Evolutionary conservation across 2,888 invertebrate genomes (phyloP), one percentile per base, ranked within the genome.

Genomic region (Apamea crenata): DNA sequence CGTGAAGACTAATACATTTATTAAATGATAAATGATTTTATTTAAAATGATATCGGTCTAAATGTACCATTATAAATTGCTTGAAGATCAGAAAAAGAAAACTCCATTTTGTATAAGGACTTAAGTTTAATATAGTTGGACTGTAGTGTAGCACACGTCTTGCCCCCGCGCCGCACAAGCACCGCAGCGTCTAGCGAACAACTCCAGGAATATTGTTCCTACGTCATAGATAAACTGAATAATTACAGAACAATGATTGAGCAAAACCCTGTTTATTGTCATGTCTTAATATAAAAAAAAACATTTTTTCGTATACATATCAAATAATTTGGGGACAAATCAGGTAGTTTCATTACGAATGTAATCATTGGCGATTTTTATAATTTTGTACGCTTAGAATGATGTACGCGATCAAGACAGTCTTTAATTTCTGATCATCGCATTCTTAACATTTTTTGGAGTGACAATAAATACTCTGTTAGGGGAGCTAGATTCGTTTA

Each of bases 271-370:
- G 89, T 87, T 88, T 82, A 85, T 82, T 85, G 85, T 89, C 85
- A 85, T 84, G 83, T 84, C 77, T 81, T 88, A 77, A 82, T 80
- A 78, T 81, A 74, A 84, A 66, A 80, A 14, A 83, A 66, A 80
- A 90, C 90, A 93, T 93, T 94, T 91, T 94, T 94, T 94, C 92
- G 91, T 93, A 93, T 94, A 96, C 96, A 96, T 96, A 96, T 96
- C 96, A 95, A 93, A 92, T 92, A 86, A 91, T 92, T 93, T 91
- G 89, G 90, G 89, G 91, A 91, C 91, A 92, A 91, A 89, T 90
- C 89, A 87, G 78, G 79, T 88, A 89, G 87, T 87, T 90, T 90
- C 87, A 89, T 90, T 82, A 84, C 80, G 69, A 87, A 89, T 88
- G 87, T 88, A 89, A 88, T 88, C 85, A 82, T 84, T 81, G 81